A percentile compares a stretch with the other conserved stretches of the same genome.
phyloP scores from a whole-genome alignment of 2,113 vertebrate genomes.

The Agelaius phoeniceus region DNA sequence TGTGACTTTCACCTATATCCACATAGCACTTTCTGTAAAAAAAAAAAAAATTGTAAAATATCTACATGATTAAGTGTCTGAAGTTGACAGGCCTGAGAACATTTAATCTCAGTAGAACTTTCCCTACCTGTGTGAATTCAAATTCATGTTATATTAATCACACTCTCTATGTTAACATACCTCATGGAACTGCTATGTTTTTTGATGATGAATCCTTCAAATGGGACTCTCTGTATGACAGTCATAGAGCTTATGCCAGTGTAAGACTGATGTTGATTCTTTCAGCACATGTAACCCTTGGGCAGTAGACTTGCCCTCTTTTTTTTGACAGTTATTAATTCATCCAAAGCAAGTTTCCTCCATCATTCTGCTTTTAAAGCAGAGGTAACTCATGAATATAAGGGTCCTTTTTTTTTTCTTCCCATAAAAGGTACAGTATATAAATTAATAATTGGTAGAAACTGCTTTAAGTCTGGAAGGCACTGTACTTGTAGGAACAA shows the following conservation, averaged over 20 bases:
- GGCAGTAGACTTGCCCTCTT: not conserved
- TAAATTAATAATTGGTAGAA: not conserved
- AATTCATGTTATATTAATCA: conserved; percentile 27
- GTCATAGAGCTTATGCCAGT: not conserved
- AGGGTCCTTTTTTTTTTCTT: not conserved
- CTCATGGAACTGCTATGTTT: not conserved
- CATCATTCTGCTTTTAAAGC: not conserved
- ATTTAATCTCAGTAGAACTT: conserved; percentile 22
- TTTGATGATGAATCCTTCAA: conserved; percentile 23
- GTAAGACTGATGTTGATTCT: not conserved
- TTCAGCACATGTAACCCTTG: not conserved
- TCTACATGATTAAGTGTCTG: not conserved
- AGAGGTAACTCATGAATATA: not conserved
- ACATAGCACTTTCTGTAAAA: not conserved
- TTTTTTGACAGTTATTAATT: not conserved
- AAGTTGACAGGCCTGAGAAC: not conserved
- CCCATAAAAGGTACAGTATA: not conserved
- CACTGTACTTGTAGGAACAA: not conserved
- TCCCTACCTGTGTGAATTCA: not conserved
- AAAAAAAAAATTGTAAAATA: not conserved
- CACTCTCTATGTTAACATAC: not conserved
- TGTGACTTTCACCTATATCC: not conserved
- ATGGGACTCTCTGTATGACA: not conserved
- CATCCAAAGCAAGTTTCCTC: not conserved
- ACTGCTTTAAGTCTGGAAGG: not conserved